phyloP scores from a whole-genome alignment of 2,797 vertebrate species.

The Intellagama lesueurii region DNA sequence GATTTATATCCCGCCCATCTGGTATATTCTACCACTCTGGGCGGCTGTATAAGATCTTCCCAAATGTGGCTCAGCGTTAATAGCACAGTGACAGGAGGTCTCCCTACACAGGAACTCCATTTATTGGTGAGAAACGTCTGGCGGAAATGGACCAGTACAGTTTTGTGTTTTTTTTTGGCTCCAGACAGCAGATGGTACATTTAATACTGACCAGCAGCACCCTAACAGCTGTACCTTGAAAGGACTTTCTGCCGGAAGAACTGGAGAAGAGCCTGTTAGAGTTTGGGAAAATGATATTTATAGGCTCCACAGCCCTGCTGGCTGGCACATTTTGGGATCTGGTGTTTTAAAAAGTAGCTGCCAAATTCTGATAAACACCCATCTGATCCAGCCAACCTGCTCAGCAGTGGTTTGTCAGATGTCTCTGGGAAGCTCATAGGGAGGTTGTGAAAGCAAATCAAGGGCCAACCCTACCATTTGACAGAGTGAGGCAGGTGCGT shows the following conservation, averaged over 20 bases:
- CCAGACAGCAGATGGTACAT: no score
- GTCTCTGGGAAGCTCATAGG: no score
- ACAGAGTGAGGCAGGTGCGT: background rate
- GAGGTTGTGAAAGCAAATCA: background rate
- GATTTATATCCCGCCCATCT: no score
- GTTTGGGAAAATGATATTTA: background rate
- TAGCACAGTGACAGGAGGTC: no score
- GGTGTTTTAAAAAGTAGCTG: no score
- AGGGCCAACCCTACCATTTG: background rate
- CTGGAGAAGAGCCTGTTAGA: background rate
- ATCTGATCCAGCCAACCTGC: background rate
- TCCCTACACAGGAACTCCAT: background rate
- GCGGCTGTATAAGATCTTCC: background rate
- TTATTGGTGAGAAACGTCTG: background rate
- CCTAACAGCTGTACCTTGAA: background rate
- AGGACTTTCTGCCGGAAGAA: background rate
- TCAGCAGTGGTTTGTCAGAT: no score
- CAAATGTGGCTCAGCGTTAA: background rate
- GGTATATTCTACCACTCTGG: no score
- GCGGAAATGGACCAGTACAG: background rate
- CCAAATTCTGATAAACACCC: no score
- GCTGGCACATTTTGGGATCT: no score
- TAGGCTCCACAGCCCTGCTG: no score
- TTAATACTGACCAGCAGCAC: background rate
- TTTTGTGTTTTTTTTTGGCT: no score